These are phyloP conservation scores for Drosophila triauraria DNA, from an alignment of 1,140 invertebrate species.

Conservation along the genomic window DNA sequence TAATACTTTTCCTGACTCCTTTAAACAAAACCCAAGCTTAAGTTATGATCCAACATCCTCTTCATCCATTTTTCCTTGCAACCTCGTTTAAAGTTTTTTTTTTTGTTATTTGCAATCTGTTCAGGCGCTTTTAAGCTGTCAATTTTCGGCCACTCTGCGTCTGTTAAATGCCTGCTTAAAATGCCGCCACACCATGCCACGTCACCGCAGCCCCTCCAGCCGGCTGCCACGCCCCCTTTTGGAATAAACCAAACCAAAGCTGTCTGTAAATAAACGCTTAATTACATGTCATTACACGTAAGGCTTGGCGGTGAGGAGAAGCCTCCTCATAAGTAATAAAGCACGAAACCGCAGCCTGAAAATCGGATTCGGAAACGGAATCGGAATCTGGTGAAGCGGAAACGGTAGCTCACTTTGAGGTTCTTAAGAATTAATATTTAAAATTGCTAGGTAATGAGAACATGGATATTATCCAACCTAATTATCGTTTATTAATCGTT, in stretches of 20 bases:
- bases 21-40: background rate
- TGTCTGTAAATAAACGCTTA: slow-evolving; percentile 81
- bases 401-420: slow-evolving; percentile 12
- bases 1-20: background rate
- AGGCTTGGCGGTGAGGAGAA: slow-evolving; percentile 39
- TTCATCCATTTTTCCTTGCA: background rate
- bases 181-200: slow-evolving; percentile 30
- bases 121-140: slow-evolving; percentile 70
- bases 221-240: slow-evolving; percentile 21
- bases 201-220: slow-evolving; percentile 23
- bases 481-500: no score
- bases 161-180: slow-evolving; percentile 77
- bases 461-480: background rate
- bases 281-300: slow-evolving; percentile 79
- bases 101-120: slow-evolving; percentile 30
- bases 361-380: slow-evolving; percentile 42
- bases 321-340: slow-evolving; percentile 78
- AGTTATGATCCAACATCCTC: background rate
- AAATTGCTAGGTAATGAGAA: background rate
- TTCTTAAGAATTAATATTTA: no score
- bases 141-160: slow-evolving; percentile 73
- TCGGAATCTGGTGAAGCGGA: background rate
- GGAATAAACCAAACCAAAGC: slow-evolving; percentile 34
- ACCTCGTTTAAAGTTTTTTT: slow-evolving; percentile 13
- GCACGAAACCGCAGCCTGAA: slow-evolving; percentile 63